phyloP scores from a whole-genome alignment of 2,113 vertebrate genomes.

The Phaethon lepturus region DNA sequence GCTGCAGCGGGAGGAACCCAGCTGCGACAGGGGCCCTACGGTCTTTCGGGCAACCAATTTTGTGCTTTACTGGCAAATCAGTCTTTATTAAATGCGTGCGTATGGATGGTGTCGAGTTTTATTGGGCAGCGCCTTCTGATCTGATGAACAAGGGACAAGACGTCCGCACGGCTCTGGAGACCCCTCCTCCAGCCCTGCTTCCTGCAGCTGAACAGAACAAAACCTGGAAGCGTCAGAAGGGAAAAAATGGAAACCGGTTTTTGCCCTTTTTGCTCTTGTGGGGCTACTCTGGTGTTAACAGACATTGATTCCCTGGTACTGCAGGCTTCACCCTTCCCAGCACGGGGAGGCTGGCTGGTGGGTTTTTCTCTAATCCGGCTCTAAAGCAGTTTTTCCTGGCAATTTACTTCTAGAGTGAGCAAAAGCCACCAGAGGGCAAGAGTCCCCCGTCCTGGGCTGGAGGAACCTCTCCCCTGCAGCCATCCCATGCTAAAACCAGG shows the following conservation, averaged over 20 bases:
- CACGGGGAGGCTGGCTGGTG: neutral
- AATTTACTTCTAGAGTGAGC: neutral
- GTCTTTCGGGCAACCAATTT: neutral
- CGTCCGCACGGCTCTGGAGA: neutral
- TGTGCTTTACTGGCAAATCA: neutral
- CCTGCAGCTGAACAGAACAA: neutral
- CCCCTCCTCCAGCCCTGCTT: no score
- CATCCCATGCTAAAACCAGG: fast-evolving
- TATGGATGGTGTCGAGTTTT: neutral
- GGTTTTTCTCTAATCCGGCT: neutral
- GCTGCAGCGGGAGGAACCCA: neutral
- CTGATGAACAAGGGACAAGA: neutral
- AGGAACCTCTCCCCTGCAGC: neutral
- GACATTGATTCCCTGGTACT: neutral
- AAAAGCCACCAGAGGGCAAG: constrained; percentile 31
- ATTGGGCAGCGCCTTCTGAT: neutral
- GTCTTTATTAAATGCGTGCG: fast-evolving
- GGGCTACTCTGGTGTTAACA: neutral
- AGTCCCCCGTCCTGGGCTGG: neutral
- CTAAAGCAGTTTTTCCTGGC: neutral
- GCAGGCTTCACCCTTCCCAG: neutral
- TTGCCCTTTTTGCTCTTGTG: neutral
- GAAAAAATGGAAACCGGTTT: fast-evolving
- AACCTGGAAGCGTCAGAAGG: neutral
- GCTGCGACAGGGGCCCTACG: no score